phyloP scores from a whole-genome alignment of 2,888 invertebrate species.

The Lypha dubia region DNA sequence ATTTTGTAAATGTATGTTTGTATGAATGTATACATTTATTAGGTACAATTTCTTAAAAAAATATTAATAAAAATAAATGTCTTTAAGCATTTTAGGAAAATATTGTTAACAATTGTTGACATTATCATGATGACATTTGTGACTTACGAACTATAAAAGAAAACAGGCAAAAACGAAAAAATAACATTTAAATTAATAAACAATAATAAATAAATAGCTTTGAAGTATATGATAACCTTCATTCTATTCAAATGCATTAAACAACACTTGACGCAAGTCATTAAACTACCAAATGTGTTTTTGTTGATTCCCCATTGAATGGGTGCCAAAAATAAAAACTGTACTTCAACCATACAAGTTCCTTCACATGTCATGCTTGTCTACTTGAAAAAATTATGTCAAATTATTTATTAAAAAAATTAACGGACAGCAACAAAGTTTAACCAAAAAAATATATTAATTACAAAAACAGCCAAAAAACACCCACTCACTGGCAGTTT shows the following conservation, averaged over 20 bases:
- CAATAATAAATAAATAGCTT: neutral
- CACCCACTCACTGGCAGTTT: conserved; percentile 23
- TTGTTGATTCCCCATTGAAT: neutral
- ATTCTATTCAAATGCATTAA: neutral
- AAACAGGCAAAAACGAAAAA: conserved; percentile 12
- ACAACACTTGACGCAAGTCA: conserved; percentile 5
- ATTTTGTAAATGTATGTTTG: neutral
- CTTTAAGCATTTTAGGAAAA: conserved; percentile 29
- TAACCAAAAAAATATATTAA: neutral
- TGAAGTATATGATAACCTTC: conserved; percentile 37
- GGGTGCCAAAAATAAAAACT: neutral
- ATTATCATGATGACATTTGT: conserved; percentile 59
- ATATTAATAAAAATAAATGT: conserved; percentile 4
- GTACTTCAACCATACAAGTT: neutral
- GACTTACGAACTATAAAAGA: conserved; percentile 13
- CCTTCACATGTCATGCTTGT: conserved; percentile 13
- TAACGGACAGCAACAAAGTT: neutral
- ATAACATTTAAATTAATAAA: conserved; percentile 17
- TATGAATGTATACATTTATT: neutral
- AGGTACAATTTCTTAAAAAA: neutral
- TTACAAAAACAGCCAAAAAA: neutral
- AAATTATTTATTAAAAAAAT: conserved; percentile 19
- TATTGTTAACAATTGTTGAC: conserved; percentile 47
- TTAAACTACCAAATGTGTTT: conserved; percentile 7
- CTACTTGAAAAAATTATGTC: conserved; percentile 31